Percentiles rank a stretch among this genome's conserved stretches.
Conservation (phyloP, 1,140 invertebrate species). For the Achroia grisella region DNA sequence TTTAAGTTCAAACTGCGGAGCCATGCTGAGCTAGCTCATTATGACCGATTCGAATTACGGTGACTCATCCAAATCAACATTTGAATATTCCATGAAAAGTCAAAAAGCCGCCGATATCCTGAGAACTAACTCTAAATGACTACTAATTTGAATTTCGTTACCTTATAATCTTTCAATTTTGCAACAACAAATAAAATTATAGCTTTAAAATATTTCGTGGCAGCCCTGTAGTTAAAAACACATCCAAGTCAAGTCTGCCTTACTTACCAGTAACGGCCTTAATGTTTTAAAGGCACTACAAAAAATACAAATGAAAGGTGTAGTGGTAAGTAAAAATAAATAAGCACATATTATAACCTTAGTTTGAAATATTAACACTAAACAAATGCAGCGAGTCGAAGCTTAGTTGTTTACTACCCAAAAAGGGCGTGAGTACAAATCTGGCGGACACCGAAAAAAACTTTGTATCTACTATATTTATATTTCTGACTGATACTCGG, state of each 20-base stretch:
- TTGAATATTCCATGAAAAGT: conserved; percentile 20
- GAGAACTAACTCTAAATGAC: conserved; percentile 11
- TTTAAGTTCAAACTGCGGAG: no score
- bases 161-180: conserved; percentile 42
- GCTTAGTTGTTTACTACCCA: no score
- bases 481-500: no score
- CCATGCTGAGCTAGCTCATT: no score
- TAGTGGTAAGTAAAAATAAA: conserved; percentile 15
- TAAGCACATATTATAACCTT: neutral
- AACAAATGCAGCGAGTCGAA: no score
- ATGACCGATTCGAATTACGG: no score
- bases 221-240: conserved; percentile 35
- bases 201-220: conserved; percentile 12
- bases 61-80: conserved; percentile 19
- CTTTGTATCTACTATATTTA: no score
- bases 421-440: no score
- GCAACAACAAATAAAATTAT: conserved; percentile 33
- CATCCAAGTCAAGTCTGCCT: conserved; percentile 27
- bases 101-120: conserved; percentile 4
- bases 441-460: no score
- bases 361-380: no score
- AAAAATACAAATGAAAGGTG: conserved; percentile 19
- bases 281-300: conserved; percentile 23
- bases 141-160: conserved; percentile 14
- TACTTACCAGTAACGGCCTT: conserved; percentile 24